Percentiles rank a stretch among this genome's conserved stretches.
phyloP scores from a whole-genome alignment of 2,888 invertebrate genomes.

The Argynnis bischoffii region DNA sequence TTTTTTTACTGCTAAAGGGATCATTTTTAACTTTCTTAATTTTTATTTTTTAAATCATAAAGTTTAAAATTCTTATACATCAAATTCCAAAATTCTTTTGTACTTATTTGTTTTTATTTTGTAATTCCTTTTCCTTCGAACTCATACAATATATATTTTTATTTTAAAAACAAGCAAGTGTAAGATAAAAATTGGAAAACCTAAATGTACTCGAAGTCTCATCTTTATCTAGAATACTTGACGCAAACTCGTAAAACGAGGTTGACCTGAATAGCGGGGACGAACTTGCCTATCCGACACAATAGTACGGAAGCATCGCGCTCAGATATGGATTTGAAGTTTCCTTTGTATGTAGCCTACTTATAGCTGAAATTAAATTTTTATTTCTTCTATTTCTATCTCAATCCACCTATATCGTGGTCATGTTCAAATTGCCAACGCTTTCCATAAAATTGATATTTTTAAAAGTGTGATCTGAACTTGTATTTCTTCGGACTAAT shows the following conservation, averaged over 20 bases:
- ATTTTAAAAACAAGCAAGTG: not conserved
- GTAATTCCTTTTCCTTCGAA: no score
- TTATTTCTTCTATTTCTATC: conserved; percentile 8
- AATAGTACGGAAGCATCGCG: conserved; percentile 34
- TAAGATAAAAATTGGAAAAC: conserved; percentile 30
- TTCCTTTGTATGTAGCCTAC: conserved; percentile 37
- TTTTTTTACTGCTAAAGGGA: no score
- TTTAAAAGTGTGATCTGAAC: not conserved
- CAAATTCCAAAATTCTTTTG: no score
- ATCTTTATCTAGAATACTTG: conserved; percentile 35
- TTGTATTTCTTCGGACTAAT: no score
- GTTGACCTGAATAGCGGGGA: conserved; percentile 36
- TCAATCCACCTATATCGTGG: not conserved
- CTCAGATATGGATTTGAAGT: conserved; percentile 36
- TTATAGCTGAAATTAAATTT: conserved; percentile 34
- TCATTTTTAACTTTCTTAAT: no score
- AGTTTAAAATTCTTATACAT: no score
- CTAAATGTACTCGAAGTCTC: conserved; percentile 19
- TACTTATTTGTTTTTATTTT: no score
- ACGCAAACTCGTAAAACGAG: conserved; percentile 35
- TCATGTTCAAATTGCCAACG: not conserved
- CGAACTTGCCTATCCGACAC: conserved; percentile 35
- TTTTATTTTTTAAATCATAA: no score
- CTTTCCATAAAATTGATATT: not conserved
- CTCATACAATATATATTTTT: no score